Conservation (phyloP, 2,888 invertebrate genomes). For the Agrochola lota region DNA sequence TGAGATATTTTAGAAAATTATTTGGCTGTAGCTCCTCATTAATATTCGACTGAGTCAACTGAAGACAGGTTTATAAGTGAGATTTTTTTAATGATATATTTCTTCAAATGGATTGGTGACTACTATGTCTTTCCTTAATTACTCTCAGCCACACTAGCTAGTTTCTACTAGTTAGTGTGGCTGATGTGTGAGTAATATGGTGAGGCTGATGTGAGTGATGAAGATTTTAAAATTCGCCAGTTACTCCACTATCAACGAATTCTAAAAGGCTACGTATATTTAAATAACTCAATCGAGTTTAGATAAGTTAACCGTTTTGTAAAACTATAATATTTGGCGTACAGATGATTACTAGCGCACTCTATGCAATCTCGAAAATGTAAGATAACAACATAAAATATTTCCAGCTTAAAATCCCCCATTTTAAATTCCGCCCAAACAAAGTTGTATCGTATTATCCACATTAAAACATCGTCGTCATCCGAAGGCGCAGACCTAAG, state of each 20-base stretch:
- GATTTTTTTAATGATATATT: too few relatives aligned
- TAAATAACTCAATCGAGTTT: neutral
- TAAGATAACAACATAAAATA: neutral
- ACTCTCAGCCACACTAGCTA: neutral
- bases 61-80: neutral
- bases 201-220: too few relatives aligned
- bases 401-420: neutral
- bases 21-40: neutral
- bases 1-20: neutral
- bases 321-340: neutral
- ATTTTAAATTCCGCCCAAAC: neutral
- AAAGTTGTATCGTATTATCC: slow-evolving; percentile 69
- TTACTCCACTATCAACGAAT: neutral
- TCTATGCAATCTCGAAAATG: neutral
- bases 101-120: neutral
- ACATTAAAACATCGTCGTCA: slow-evolving; percentile 70
- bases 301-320: neutral
- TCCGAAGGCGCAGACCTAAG: slow-evolving; percentile 84
- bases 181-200: too few relatives aligned
- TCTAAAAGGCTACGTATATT: neutral
- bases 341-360: neutral
- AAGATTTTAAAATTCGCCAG: neutral
- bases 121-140: neutral
- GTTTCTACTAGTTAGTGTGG: too few relatives aligned
- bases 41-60: neutral